phyloP scores from a whole-genome alignment of 2,888 invertebrate species.

The Lutraria lutraria region DNA sequence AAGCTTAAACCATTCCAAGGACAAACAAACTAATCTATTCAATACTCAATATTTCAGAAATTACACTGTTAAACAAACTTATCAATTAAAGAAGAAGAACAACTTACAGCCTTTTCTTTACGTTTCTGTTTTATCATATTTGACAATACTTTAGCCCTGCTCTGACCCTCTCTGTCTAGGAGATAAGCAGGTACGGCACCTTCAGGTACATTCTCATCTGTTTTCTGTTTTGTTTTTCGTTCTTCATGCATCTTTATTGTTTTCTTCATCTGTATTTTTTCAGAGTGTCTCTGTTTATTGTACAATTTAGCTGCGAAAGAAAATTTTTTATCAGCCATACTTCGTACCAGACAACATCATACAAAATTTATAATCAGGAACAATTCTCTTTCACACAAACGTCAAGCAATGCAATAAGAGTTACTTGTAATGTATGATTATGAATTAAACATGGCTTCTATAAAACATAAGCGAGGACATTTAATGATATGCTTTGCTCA shows the following conservation, averaged over 20 bases:
- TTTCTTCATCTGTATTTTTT: constrained; percentile 99
- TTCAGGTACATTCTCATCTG: constrained; percentile 91
- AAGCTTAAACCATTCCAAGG: too few species aligned
- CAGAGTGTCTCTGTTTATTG: constrained; percentile 98
- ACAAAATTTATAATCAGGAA: neutral
- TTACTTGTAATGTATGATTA: too few species aligned
- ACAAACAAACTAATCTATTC: too few species aligned
- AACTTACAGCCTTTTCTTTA: constrained; percentile 95
- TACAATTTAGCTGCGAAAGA: constrained; percentile 93
- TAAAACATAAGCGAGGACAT: too few species aligned
- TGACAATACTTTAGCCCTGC: constrained; percentile 97
- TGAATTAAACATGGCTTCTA: too few species aligned
- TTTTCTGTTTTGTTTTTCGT: constrained; percentile 94
- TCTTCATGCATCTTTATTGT: constrained; percentile 99
- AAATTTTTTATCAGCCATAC: neutral
- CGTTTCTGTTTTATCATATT: constrained; percentile 99
- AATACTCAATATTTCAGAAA: too few species aligned
- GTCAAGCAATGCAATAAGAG: too few species aligned
- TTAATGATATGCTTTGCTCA: too few species aligned
- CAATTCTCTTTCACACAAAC: too few species aligned
- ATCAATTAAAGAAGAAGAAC: too few species aligned
- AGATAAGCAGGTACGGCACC: constrained; percentile 98
- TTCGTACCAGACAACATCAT: neutral
- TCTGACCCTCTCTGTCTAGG: constrained; percentile 98
- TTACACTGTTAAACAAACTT: too few species aligned